Conservation (phyloP, 2,113 vertebrate species). For the Chaetops frenatus region DNA sequence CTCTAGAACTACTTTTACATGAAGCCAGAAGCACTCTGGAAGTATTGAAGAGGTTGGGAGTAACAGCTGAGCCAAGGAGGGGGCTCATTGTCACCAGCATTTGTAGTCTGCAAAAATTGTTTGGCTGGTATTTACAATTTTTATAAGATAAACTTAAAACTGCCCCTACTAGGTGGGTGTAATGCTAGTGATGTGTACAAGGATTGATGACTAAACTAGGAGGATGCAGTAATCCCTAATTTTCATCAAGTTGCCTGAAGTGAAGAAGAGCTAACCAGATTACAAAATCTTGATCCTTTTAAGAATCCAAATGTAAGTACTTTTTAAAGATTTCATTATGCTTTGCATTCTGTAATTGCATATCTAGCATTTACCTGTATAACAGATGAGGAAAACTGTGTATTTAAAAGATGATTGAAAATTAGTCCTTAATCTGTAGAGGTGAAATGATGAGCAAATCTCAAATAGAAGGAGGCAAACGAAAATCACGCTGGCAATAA, state of each 20-base stretch:
- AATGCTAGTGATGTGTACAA: background rate
- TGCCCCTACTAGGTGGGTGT: background rate
- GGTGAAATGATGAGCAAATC: background rate
- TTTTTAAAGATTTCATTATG: background rate
- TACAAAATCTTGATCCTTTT: background rate
- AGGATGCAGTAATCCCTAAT: slow-evolving; percentile 7
- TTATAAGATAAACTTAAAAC: background rate
- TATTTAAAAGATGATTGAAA: background rate
- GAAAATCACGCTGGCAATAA: background rate
- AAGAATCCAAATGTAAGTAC: background rate
- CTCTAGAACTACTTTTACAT: background rate
- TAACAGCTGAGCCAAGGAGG: background rate
- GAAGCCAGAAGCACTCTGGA: background rate
- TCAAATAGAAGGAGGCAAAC: background rate
- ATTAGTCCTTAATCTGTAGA: background rate
- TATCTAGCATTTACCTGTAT: background rate
- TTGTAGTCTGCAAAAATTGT: background rate
- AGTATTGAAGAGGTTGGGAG: background rate
- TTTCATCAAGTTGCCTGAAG: background rate
- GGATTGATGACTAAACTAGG: slow-evolving; percentile 3
- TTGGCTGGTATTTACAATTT: slow-evolving; percentile 26
- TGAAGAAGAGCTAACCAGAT: background rate
- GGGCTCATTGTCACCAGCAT: background rate
- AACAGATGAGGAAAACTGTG: background rate
- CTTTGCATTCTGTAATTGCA: background rate